A percentile compares a stretch with the other conserved stretches of the same genome.
phyloP scores from a whole-genome alignment of 2,113 vertebrate species.

The Laterallus jamaicensis region DNA sequence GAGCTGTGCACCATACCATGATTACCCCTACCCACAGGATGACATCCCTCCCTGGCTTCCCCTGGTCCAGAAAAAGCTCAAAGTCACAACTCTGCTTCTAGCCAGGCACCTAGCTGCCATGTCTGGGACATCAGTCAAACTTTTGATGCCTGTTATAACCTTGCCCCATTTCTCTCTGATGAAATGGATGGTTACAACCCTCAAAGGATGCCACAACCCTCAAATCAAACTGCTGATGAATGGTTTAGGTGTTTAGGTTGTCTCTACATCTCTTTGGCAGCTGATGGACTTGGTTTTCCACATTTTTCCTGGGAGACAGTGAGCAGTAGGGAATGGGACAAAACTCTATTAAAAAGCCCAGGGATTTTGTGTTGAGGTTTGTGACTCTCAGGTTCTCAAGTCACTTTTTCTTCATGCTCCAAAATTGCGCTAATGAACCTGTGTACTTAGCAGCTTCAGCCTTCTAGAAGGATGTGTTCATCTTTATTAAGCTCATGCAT shows the following conservation, averaged over 20 bases:
- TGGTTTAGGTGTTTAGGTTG: background rate
- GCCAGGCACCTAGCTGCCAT: background rate
- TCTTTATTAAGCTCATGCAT: background rate
- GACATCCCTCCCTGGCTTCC: background rate
- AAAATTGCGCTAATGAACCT: background rate
- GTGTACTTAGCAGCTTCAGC: background rate
- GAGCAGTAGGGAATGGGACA: background rate
- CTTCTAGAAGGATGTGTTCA: background rate
- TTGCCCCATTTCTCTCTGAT: background rate
- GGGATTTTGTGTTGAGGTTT: background rate
- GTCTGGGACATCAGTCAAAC: background rate
- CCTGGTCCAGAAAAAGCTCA: background rate
- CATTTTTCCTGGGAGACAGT: background rate
- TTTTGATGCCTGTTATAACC: background rate
- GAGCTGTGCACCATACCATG: accelerated
- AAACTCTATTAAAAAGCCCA: background rate
- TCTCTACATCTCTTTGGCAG: background rate
- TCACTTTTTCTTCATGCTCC: background rate
- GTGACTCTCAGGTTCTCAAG: background rate
- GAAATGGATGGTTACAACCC: background rate
- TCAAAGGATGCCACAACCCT: background rate
- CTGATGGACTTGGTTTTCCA: background rate
- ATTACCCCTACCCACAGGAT: background rate
- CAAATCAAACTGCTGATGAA: background rate
- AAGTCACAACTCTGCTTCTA: background rate